phyloP scores from a whole-genome alignment of 2,797 vertebrate species.

The Pangasius sanitwongsei region DNA sequence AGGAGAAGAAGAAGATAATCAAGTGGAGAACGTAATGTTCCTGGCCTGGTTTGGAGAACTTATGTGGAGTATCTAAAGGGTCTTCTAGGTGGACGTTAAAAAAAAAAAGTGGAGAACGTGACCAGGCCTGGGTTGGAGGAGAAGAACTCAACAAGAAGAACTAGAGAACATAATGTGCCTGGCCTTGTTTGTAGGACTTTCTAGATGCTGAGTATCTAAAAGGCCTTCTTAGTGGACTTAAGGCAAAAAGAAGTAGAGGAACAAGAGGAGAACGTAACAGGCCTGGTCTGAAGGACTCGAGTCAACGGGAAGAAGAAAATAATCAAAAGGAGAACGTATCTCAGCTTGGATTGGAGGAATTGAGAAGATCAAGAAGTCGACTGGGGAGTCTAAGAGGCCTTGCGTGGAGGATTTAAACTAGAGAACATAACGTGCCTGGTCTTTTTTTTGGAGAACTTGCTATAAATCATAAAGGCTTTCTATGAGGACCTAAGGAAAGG shows the following conservation, averaged over 20 bases:
- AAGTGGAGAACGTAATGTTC: constrained; percentile 26
- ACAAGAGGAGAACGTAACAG: not conserved
- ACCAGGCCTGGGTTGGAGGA: not conserved
- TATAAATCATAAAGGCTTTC: not conserved
- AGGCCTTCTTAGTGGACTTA: not conserved
- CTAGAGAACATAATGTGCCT: not conserved
- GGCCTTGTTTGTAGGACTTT: not conserved
- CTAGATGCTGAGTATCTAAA: not conserved
- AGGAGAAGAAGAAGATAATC: constrained; percentile 40
- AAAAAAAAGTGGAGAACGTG: not conserved
- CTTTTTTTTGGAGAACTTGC: not conserved
- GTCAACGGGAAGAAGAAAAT: not conserved
- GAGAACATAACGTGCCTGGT: not conserved
- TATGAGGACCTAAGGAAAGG: not conserved
- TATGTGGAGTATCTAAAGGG: not conserved
- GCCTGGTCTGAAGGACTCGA: not conserved
- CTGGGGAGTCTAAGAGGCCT: not conserved
- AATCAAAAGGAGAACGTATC: not conserved
- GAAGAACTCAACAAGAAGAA: not conserved
- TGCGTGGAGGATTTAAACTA: not conserved
- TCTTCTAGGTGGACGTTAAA: not conserved
- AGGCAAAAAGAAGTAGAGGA: not conserved
- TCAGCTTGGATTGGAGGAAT: not conserved
- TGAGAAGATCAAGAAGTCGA: not conserved
- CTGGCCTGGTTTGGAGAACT: constrained; percentile 15